These are phyloP conservation scores for Gadopsis bispinosus DNA, from an alignment of 2,797 vertebrate species.

Conservation along the genomic window DNA sequence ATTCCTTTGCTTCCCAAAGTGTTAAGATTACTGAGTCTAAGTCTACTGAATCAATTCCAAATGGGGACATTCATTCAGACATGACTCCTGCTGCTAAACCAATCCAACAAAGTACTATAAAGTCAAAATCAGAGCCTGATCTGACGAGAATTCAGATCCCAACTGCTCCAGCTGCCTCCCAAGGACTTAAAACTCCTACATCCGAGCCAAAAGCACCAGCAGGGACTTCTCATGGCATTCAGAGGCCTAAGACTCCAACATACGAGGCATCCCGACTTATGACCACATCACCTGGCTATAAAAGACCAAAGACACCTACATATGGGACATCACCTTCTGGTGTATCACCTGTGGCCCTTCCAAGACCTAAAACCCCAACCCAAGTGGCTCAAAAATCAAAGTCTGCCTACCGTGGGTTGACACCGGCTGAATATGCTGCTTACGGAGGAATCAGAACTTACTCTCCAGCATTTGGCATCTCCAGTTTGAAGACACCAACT, in stretches of 20 bases:
- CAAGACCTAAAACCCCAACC: conserved; percentile 82
- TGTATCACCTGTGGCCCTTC: conserved; percentile 65
- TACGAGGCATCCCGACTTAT: conserved; percentile 68
- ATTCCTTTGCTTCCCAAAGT: conserved; percentile 44
- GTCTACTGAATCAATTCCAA: conserved; percentile 47
- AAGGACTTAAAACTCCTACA: conserved; percentile 40
- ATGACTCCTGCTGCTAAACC: conserved; percentile 46
- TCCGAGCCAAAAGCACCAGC: conserved; percentile 32
- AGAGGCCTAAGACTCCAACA: conserved; percentile 74
- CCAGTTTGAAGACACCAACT: conserved; percentile 39
- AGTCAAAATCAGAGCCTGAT: conserved; percentile 66
- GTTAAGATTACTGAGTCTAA: conserved; percentile 49
- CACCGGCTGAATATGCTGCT: conserved; percentile 83
- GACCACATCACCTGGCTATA: conserved; percentile 65
- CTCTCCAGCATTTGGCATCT: conserved; percentile 78
- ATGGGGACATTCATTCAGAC: conserved; percentile 66
- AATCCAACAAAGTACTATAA: conserved; percentile 52
- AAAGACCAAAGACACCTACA: conserved; percentile 78
- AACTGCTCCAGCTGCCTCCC: conserved; percentile 25
- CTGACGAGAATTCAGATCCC: conserved; percentile 36
- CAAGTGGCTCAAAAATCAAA: conserved; percentile 67
- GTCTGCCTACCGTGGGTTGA: conserved; percentile 83
- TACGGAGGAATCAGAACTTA: conserved; percentile 81
- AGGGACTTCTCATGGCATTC: conserved; percentile 41
- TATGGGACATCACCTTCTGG: conserved; percentile 49